Base-by-base conservation (phyloP, 2,113 vertebrate species). In the Bothrops jararaca region DNA sequence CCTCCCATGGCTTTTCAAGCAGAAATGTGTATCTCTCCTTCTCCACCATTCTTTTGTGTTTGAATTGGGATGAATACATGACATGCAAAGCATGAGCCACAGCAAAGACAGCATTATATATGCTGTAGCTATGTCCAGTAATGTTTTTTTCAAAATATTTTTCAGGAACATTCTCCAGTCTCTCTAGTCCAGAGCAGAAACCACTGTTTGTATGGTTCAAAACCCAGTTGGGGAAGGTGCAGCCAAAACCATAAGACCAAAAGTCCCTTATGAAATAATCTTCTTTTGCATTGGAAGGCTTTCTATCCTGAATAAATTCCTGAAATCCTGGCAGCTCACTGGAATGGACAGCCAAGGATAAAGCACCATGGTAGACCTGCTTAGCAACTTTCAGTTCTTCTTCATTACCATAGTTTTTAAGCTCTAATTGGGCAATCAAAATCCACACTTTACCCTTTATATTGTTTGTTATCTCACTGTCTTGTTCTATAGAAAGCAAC, bases 71-170 rank as follows among this genome's bases (percentile, higher is more conserved):
- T 39, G 34, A 39, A 7, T 39, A 9, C 85, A 92, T 88, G 85
- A 7, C 22, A 52, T 88, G 91, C 2, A 92, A 18, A 64, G 91
- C 91, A 69, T 92, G 85, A 5, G 85, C 91, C 20, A 92, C 57
- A 57, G 85, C 57, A 20, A 88, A 88, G 45, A 26, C 57, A 64
- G 85, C 85, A 69, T 92, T 92, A 58, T 92, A 92, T 20, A 92
- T 26, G 1, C 45, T 53, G 57, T 92, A 92, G 85, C 91, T 92
- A 1, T 64, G 45, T 10, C 56, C 91, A 9, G 91, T 87, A 39
- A 64, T 87, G 18, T 1, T 54, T n/a, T 64, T 87, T 64, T 57
- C 45, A 0, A 91, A 87, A 7, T 39, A 13, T 26, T 24, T 1
- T 11, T 13, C 12, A 64, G 56, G 22, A 64, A 92, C n/a, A 3